phyloP scores from a whole-genome alignment of 2,113 vertebrate species.

The Otocyon megalotis region DNA sequence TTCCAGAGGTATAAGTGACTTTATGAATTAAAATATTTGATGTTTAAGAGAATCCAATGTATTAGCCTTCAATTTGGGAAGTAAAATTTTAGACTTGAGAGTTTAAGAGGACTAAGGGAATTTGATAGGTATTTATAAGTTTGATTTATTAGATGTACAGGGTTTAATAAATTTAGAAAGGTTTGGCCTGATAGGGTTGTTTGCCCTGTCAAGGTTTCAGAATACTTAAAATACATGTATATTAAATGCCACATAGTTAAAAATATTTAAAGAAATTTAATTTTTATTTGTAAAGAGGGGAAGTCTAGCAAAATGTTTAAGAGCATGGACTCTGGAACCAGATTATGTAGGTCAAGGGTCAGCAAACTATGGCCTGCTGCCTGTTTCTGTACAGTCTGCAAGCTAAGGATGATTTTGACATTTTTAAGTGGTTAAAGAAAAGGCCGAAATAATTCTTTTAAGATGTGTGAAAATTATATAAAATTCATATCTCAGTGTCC shows the following conservation, averaged over 20 bases:
- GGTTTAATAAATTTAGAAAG: neutral
- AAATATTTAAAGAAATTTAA: conserved; percentile 14
- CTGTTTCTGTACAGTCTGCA: neutral
- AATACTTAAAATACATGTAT: neutral
- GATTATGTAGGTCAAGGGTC: neutral
- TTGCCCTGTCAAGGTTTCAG: neutral
- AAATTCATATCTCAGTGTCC: neutral
- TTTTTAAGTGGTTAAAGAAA: conserved; percentile 22
- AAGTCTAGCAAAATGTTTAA: neutral
- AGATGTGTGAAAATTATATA: neutral
- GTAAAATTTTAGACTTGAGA: conserved; percentile 25
- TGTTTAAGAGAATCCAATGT: neutral
- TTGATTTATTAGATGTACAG: conserved; percentile 15
- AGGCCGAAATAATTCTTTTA: neutral
- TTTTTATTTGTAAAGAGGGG: neutral
- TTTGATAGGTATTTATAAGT: neutral
- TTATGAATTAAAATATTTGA: neutral
- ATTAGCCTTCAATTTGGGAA: neutral
- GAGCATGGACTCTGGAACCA: neutral
- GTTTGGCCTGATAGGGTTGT: neutral
- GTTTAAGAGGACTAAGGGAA: neutral
- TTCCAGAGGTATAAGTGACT: neutral
- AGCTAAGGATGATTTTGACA: neutral
- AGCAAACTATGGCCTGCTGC: neutral
- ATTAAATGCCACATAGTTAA: neutral